These are phyloP conservation scores for Caenorhabditis elegans DNA, from an alignment of 1,140 invertebrate genomes.

Conservation along the genomic window WBcel235 BX284604.4:5748501-5749000, in stretches of 20 bases:
- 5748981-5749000: neutral
- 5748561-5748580: too few species aligned
- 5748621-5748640: neutral
- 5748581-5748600: too few species aligned
- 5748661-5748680: constrained; percentile 38
- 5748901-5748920: neutral
- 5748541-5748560: neutral
- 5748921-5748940: neutral
- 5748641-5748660: neutral
- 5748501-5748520: constrained; percentile 42
- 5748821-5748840: constrained; percentile 7
- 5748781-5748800: constrained; percentile 39
- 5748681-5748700: constrained; percentile 45
- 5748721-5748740: constrained; percentile 44
- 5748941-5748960: neutral
- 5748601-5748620: too few species aligned
- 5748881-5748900: constrained; percentile 12
- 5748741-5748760: constrained; percentile 38
- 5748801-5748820: constrained; percentile 24
- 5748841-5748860: neutral
- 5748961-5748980: neutral
- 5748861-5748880: constrained; percentile 1
- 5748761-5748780: constrained; percentile 43
- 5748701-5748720: constrained; percentile 46
- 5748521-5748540: constrained; percentile 15